A percentile compares a stretch with the other conserved stretches of the same genome.
phyloP scores from a whole-genome alignment of 2,113 vertebrate genomes.

The Elaphurus davidianus region DNA sequence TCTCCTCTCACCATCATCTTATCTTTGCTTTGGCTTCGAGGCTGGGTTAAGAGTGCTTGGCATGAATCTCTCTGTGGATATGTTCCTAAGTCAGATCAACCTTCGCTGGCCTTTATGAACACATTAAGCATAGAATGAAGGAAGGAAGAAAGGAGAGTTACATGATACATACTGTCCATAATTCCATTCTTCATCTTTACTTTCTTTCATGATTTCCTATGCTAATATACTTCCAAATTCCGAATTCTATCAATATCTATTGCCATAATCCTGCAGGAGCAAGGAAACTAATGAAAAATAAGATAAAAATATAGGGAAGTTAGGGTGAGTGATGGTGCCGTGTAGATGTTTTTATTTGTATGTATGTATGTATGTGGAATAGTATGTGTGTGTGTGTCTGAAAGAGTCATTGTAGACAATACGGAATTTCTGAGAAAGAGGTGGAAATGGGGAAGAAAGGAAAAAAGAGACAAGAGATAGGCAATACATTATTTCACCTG shows the following conservation, averaged over 20 bases:
- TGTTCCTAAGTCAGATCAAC: neutral
- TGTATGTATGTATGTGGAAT: neutral
- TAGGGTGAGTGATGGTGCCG: neutral
- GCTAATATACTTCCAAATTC: neutral
- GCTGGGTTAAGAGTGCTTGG: too few species aligned
- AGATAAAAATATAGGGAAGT: neutral
- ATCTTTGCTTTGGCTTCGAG: neutral
- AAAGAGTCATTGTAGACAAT: too few species aligned
- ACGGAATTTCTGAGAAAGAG: neutral
- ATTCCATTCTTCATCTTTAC: neutral
- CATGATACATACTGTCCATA: accelerated
- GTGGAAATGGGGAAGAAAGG: neutral
- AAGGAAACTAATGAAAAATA: neutral
- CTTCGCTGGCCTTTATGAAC: neutral
- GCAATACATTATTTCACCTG: neutral
- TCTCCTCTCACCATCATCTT: neutral
- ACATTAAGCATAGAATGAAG: neutral
- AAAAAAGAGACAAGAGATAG: neutral
- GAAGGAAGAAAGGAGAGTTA: neutral
- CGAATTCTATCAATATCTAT: neutral
- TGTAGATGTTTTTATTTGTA: neutral
- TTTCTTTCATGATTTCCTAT: neutral
- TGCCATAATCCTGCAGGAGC: neutral
- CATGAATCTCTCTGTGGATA: neutral
- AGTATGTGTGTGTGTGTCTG: neutral